Evolutionary conservation across 2,797 vertebrate genomes (phyloP).

Genomic region (Poeciliopsis paucimaculata): DNA sequence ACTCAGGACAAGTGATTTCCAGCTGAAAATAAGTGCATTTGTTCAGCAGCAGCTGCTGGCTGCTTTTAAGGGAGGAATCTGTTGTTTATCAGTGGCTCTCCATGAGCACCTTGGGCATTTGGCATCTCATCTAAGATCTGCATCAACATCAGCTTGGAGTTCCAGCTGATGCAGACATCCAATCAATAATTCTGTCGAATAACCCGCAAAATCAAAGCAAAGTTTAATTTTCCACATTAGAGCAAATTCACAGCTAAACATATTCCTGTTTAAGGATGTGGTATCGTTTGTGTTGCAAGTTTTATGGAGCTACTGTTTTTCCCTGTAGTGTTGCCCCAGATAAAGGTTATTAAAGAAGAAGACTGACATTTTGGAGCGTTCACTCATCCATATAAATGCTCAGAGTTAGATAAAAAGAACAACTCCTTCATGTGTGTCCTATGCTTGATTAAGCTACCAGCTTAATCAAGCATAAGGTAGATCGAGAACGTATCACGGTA

Average conservation of each 20-base stretch:
- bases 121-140: conserved; percentile 29
- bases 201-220: neutral
- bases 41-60: conserved; percentile 24
- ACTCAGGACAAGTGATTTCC: conserved; percentile 35
- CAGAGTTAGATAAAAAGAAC: neutral
- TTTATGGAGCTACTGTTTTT: neutral
- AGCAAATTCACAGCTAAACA: neutral
- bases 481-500: neutral
- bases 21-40: conserved; percentile 27
- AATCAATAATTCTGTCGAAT: conserved; percentile 17
- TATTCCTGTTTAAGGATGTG: neutral
- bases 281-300: neutral
- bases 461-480: too few relatives aligned
- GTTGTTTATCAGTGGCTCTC: conserved; percentile 40
- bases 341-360: conserved; percentile 6
- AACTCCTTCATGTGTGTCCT: neutral
- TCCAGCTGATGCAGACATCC: conserved; percentile 35
- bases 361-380: neutral
- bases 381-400: neutral
- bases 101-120: conserved; percentile 26
- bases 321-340: neutral
- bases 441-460: neutral
- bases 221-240: neutral
- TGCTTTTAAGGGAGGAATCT: conserved; percentile 24
- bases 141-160: conserved; percentile 22